phyloP scores from a whole-genome alignment of 2,797 vertebrate genomes.

The Chelon auratus region DNA sequence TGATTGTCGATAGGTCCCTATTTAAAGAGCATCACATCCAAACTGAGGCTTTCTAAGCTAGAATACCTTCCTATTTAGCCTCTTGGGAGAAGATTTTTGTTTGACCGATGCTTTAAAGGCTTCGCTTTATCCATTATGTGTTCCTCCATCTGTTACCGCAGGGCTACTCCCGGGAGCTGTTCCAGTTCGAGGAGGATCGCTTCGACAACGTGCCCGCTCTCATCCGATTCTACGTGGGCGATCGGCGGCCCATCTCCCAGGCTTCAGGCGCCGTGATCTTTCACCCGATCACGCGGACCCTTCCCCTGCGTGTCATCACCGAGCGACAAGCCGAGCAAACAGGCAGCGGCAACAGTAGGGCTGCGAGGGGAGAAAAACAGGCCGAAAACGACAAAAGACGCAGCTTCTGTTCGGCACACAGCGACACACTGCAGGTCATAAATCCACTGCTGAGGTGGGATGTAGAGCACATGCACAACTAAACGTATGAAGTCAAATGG shows the following conservation, averaged over 20 bases:
- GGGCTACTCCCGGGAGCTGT: conserved; percentile 87
- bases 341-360: conserved; percentile 1
- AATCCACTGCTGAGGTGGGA: conserved; percentile 78
- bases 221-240: conserved; percentile 86
- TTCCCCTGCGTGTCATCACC: conserved; percentile 83
- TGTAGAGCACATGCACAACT: conserved; percentile 1
- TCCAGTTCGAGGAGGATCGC: conserved; percentile 92
- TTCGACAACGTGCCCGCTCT: conserved; percentile 89
- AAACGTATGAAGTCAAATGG: neutral
- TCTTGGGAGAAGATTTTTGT: neutral
- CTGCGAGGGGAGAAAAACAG: conserved; percentile 31
- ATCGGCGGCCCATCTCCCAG: conserved; percentile 85
- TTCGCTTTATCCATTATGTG: conserved; percentile 16
- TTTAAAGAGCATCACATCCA: too few relatives aligned
- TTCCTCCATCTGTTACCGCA: conserved; percentile 57
- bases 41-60: neutral
- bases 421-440: conserved; percentile 62
- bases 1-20: too few relatives aligned
- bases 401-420: conserved; percentile 80
- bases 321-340: conserved; percentile 68
- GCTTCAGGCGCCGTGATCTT: conserved; percentile 87
- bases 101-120: conserved; percentile 4
- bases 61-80: neutral
- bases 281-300: conserved; percentile 83
- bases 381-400: conserved; percentile 70